Evolutionary conservation across 2,888 invertebrate species (phyloP), one percentile per base, ranked within the genome.

Genomic region (Hypselothyrea guttata): DNA sequence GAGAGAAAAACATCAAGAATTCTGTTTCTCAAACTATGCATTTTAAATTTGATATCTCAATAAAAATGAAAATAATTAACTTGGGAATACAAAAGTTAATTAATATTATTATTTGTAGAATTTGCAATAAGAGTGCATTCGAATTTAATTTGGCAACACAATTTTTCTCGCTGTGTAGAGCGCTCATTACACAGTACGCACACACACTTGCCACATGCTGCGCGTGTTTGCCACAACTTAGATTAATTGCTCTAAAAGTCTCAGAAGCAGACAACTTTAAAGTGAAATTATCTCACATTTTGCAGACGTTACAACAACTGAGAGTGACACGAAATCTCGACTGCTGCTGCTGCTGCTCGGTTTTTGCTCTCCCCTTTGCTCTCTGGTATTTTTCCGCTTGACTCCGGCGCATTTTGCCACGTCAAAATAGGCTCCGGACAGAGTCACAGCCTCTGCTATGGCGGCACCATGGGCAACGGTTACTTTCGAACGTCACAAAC

Each of bases 341-440:
- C 42, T 16, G 7, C 41, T 28, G 42, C 45, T 45, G 33, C 30
- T 34, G 11, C 40, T 44, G 5, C 40, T 35, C 22, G 31, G n/a
- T n/a, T n/a, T n/a, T n/a, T n/a, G n/a, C n/a, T n/a, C n/a, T n/a
- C n/a, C n/a, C n/a, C n/a, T n/a, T n/a, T n/a, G n/a, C n/a, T 16
- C 45, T 28, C 8, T 47, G 37, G 18, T 28, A 34, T 15, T 51
- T 63, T 42, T 31, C 58, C 64, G 57, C 54, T 22, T 57, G 62
- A 57, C 66, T 75, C 71, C 83, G 75, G 75, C 68, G 69, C 73
- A 85, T 85, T 83, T 84, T 79, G 84, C 72, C 65, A 2, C 79
- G 84, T 88, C 90, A 92, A 91, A 90, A 92, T 92, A 92, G 92
- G 92, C 88, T 91, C 92, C 73, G 91, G 91, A 88, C 91, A 91